These are phyloP conservation scores for Eupeodes corollae DNA, from an alignment of 1,140 invertebrate species.

Conservation along the genomic window DNA sequence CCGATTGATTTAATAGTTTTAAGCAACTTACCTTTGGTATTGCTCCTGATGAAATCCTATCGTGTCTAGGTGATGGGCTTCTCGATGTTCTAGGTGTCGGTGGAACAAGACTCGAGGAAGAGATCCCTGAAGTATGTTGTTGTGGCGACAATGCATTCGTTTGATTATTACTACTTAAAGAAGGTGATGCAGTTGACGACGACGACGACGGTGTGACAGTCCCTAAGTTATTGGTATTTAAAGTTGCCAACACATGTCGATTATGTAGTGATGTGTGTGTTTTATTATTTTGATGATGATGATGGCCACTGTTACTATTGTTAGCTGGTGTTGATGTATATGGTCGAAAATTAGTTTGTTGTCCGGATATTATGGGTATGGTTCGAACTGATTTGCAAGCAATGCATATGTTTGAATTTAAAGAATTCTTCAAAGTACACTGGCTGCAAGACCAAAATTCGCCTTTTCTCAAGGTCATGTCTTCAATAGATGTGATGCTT, in stretches of 20 bases:
- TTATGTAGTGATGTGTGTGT: not conserved
- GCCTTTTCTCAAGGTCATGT: slow-evolving; percentile 57
- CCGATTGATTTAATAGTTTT: not conserved
- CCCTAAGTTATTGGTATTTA: not conserved
- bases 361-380: slow-evolving; percentile 14
- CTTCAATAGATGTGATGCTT: slow-evolving; percentile 50
- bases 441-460: slow-evolving; percentile 66
- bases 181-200: not conserved
- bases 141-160: not conserved
- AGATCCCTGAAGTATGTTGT: slow-evolving; percentile 5
- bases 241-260: slow-evolving; percentile 1
- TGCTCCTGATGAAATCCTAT: slow-evolving; percentile 18
- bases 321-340: slow-evolving; percentile 5
- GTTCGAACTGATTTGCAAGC: slow-evolving; percentile 53
- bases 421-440: slow-evolving; percentile 76
- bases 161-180: not conserved
- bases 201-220: not conserved
- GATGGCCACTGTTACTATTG: no score
- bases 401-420: slow-evolving; percentile 56
- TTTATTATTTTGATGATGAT: not conserved
- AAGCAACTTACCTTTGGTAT: slow-evolving; percentile 19
- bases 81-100: slow-evolving; percentile 14
- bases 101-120: slow-evolving; percentile 6
- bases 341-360: slow-evolving; percentile 9
- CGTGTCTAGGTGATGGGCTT: slow-evolving; percentile 39